Evolutionary conservation across 2,797 vertebrate genomes (phyloP).

Genomic region (Lutjanus argentimaculatus): DNA sequence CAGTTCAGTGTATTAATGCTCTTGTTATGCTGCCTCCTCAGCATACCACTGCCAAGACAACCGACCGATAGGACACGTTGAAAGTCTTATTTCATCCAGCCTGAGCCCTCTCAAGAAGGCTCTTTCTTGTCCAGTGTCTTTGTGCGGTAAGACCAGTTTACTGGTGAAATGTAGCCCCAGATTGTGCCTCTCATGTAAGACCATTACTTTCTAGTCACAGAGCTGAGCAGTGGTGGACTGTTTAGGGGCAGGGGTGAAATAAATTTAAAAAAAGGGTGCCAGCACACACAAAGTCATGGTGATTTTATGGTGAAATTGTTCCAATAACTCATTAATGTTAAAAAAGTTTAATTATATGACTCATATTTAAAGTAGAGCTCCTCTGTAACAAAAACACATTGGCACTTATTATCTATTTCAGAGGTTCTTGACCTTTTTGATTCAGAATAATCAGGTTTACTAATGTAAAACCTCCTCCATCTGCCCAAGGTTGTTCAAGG

Average conservation of each 20-base stretch:
- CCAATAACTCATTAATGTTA: too few relatives aligned
- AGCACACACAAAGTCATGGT: not conserved
- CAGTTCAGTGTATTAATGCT: slow-evolving; percentile 42
- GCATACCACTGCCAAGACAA: slow-evolving; percentile 20
- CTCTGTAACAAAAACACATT: too few relatives aligned
- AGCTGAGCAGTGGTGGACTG: not conserved
- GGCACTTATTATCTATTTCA: too few relatives aligned
- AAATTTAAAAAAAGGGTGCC: not conserved
- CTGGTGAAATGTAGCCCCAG: not conserved
- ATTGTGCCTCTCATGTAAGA: not conserved
- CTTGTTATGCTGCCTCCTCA: slow-evolving; percentile 47
- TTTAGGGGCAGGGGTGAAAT: not conserved
- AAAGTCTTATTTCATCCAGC: slow-evolving; percentile 41
- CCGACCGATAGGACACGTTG: slow-evolving; percentile 8
- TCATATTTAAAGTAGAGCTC: too few relatives aligned
- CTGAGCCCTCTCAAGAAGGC: not conserved
- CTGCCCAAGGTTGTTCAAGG: too few relatives aligned
- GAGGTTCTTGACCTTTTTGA: too few relatives aligned
- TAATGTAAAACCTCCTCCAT: too few relatives aligned
- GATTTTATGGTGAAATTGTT: not conserved
- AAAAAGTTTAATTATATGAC: too few relatives aligned
- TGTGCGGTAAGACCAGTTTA: slow-evolving; percentile 23
- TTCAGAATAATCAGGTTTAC: too few relatives aligned
- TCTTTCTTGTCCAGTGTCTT: not conserved
- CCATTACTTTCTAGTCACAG: not conserved